These are phyloP conservation scores for Cantharis rustica DNA, from an alignment of 2,888 invertebrate species.

Conservation along the genomic window DNA sequence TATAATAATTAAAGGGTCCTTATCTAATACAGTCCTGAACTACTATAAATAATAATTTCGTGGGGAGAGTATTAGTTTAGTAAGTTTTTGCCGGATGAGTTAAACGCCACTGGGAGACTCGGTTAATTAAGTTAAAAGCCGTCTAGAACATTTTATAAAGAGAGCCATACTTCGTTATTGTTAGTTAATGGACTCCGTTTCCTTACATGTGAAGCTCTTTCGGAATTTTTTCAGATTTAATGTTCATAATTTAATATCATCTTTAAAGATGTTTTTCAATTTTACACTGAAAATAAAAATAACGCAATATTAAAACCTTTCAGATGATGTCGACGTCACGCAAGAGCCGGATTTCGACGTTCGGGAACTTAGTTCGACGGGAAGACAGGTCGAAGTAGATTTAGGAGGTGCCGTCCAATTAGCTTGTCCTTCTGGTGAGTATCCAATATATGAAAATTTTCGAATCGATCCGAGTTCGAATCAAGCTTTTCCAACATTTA, in stretches of 20 bases:
- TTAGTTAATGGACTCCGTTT: constrained; percentile 25
- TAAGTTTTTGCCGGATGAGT: constrained; percentile 43
- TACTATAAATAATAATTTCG: constrained; percentile 34
- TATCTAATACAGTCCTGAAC: constrained; percentile 6
- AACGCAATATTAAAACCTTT: constrained; percentile 3
- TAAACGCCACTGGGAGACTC: constrained; percentile 44
- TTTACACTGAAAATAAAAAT: background rate
- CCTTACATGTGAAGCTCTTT: constrained; percentile 9
- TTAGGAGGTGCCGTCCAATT: constrained; percentile 86
- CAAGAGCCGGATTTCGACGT: constrained; percentile 62
- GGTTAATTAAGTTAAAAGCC: constrained; percentile 46
- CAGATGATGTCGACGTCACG: constrained; percentile 60
- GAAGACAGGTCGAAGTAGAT: constrained; percentile 79
- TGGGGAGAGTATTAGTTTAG: constrained; percentile 43
- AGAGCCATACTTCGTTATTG: constrained; percentile 30
- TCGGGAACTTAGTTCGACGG: constrained; percentile 62
- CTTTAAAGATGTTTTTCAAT: background rate
- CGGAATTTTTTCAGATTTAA: background rate
- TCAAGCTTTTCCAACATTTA: background rate
- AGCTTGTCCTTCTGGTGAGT: constrained; percentile 78
- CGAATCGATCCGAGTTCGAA: background rate
- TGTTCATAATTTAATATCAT: background rate
- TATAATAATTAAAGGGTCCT: constrained; percentile 7
- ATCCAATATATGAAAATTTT: background rate
- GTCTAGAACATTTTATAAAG: constrained; percentile 43